Base-by-base conservation (phyloP, 2,113 vertebrate species). In the Pantherophis guttatus region DNA sequence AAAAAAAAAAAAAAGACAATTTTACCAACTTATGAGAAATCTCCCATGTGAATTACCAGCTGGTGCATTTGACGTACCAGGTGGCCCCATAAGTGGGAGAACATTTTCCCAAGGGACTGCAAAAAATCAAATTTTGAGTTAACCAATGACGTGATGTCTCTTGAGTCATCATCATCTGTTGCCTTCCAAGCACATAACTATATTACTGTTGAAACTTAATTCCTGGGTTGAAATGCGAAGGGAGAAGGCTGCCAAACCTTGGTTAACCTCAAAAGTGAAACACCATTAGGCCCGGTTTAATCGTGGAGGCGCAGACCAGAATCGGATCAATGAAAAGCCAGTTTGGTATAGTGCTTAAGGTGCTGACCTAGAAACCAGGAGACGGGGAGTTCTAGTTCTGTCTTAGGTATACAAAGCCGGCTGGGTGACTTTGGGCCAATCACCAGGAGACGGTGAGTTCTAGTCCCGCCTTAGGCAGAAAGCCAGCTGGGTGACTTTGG, bases 401-500 rank as follows among this genome's bases (percentile, higher is more conserved):
- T 11, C 59, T 26, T 3, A 62, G 24, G 24, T 26, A 62, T 24
- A 11, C 9, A 62, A 62, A 26, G 23, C 9, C 7, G 3, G 59
- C 24, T 10, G 58, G 58, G 8, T 59, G 23, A 24, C 23, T 23
- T 21, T 59, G 58, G 58, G 58, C 7, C 58, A 24, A 26, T 26
- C 59, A 62, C 59, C 24, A 62, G 59, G 59, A 26, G 24, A 11
- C 1, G 0, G 2, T 62, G 9, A 62, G 9, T 62, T 62, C 24
- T 62, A 62, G 24, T 62, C 24, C 24, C 3, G 9, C 8, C 24
- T 62, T 26, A 62, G 24, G 0, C 3, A 62, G 8, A 26, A 62
- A 26, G 0, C 3, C 1, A 10, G 0, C 0, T 26, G 1, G 8
- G 8, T 62, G 24, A 26, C 3, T 26, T 26, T 62, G 58, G 58